Base-by-base conservation (phyloP, 2,888 invertebrate genomes). In the Drosophila acutilabella region DNA sequence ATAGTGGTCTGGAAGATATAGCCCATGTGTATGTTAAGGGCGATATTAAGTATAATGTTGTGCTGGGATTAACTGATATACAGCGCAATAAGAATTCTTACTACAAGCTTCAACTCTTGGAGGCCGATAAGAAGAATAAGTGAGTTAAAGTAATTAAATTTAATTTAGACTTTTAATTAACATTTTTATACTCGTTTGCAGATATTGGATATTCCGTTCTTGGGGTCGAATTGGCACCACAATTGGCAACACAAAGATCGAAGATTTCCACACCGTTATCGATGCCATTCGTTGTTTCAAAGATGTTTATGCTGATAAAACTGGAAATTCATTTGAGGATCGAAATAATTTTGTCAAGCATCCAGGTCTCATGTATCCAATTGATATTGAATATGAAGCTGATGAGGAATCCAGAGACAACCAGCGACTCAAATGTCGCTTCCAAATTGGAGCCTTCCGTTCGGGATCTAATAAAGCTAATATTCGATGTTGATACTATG, bases 221-320 rank as follows among this genome's bases (percentile, higher is more conserved):
- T 99, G 99, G 99, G 99, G 99, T 11, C 95, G 99, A 65, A 98
- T 99, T 78, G 99, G 99, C 4, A 99, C 99, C 0, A 96, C 95
- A 0, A 97, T 98, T 82, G 99, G 99, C 5, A 94, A 94, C 14
- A 94, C 92, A 26, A 96, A 96, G 89, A 73, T 95, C 2, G 95
- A 96, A 30, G 77, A 90, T 0, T 93, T 93, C 81, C 23, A 54
- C 0, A 90, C 92, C 0, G 80, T 94, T 2, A 75, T 94, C 0
- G 93, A 94, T 0, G 97, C 97, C 0, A 93, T 95, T 1, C 2
- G 79, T 0, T 89, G 91, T 7, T 99, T 98, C 90, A 93, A 94
- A 75, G 67, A 83, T 0, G 78, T 95, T 0, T 98, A 95, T 90
- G 68, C 82, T 54, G 98, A 98, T 20, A 98, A 96, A 92, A 96